Percentiles rank a stretch among this genome's conserved stretches.
Conservation (phyloP, 2,113 vertebrate genomes). For the Alces alces region DNA sequence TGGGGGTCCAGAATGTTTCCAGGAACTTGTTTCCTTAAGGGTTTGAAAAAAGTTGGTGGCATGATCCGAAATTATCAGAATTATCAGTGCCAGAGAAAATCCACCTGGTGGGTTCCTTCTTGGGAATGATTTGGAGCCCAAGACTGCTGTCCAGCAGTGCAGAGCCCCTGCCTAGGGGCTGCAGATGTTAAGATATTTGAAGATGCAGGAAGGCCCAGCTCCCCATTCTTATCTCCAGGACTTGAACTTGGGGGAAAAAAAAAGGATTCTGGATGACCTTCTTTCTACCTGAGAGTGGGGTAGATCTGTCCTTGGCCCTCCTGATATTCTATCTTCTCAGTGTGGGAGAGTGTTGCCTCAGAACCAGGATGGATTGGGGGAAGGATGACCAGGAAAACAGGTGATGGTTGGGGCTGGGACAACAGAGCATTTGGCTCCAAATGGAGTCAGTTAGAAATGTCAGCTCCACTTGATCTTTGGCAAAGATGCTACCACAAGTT, state of each 20-base stretch:
- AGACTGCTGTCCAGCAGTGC: background rate
- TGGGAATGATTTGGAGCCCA: background rate
- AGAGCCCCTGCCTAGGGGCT: rapidly evolving
- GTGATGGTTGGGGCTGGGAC: background rate
- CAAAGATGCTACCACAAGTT: background rate
- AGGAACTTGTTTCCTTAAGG: background rate
- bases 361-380: background rate
- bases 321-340: background rate
- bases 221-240: background rate
- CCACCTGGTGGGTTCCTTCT: background rate
- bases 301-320: background rate
- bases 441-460: background rate
- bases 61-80: background rate
- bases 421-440: background rate
- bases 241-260: background rate
- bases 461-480: background rate
- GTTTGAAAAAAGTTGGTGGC: background rate
- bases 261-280: background rate
- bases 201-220: too few species aligned
- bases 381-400: background rate
- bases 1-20: background rate
- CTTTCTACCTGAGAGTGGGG: background rate
- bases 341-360: background rate
- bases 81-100: background rate
- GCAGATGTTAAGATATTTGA: background rate